Conservation (phyloP, 2,113 vertebrate species). For the Garra rufa region DNA sequence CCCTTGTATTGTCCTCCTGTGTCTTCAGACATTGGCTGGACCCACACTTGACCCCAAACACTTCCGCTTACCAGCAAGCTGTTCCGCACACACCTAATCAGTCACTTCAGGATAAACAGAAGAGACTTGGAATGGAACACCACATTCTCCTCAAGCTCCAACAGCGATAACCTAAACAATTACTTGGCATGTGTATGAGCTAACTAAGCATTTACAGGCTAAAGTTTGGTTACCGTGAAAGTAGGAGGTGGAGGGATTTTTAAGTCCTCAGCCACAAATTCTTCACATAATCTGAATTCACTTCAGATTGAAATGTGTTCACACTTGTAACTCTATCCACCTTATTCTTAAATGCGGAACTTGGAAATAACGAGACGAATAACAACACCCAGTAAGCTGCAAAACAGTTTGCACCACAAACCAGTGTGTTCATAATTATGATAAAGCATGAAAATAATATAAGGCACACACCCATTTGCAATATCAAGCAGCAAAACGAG, state of each 20-base stretch:
- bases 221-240: not conserved
- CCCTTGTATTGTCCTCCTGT: conserved; percentile 23
- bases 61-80: conserved; percentile 7
- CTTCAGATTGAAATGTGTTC: not conserved
- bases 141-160: not conserved
- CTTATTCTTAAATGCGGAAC: no score
- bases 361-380: no score
- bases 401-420: no score
- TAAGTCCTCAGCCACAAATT: not conserved
- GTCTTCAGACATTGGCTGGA: conserved; percentile 2
- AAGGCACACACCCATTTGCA: no score
- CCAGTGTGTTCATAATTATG: no score
- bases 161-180: not conserved
- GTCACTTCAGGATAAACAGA: not conserved
- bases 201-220: not conserved
- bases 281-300: not conserved
- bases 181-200: not conserved
- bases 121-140: not conserved
- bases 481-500: no score
- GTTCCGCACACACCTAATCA: conserved; percentile 18
- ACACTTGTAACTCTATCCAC: no score
- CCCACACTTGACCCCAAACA: conserved; percentile 15
- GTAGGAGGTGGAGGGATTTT: not conserved
- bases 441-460: no score
- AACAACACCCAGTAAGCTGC: no score